Conservation (phyloP, 1,140 invertebrate species). For the Prorops nasuta region DNA sequence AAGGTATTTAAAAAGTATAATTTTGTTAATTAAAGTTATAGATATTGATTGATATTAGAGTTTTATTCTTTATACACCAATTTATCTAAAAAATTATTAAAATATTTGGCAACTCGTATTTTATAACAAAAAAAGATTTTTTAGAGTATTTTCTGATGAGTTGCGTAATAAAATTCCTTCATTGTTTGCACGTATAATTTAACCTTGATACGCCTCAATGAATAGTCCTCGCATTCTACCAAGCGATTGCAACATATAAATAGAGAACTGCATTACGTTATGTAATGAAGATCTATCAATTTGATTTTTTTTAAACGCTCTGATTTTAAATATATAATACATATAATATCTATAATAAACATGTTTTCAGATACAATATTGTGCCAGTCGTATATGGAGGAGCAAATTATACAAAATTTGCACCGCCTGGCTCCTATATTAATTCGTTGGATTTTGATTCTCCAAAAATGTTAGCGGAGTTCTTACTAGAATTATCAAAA, state of each 20-base stretch:
- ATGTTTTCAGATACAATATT: conserved; percentile 41
- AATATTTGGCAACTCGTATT: too few species aligned
- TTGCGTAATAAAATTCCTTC: not conserved
- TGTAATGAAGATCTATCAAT: too few species aligned
- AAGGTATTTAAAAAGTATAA: conserved; percentile 21
- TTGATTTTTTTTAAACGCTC: too few species aligned
- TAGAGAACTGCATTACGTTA: not conserved
- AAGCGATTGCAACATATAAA: not conserved
- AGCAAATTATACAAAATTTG: conserved; percentile 56
- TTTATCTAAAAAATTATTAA: not conserved
- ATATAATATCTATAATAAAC: not conserved
- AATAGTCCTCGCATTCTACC: not conserved
- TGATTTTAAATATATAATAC: not conserved
- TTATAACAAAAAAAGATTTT: not conserved
- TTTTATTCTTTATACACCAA: not conserved
- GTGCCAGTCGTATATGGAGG: conserved; percentile 60
- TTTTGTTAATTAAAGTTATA: not conserved
- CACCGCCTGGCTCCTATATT: conserved; percentile 64
- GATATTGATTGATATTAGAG: not conserved
- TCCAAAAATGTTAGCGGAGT: conserved; percentile 54
- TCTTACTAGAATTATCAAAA: conserved; percentile 54
- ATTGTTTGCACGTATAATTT: not conserved
- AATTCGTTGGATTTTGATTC: conserved; percentile 59
- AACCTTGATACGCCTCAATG: not conserved
- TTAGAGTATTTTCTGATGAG: not conserved